Evolutionary conservation across 2,113 vertebrate genomes (phyloP), one percentile per base, ranked within the genome.

Genomic region (Acinonyx jubatus): DNA sequence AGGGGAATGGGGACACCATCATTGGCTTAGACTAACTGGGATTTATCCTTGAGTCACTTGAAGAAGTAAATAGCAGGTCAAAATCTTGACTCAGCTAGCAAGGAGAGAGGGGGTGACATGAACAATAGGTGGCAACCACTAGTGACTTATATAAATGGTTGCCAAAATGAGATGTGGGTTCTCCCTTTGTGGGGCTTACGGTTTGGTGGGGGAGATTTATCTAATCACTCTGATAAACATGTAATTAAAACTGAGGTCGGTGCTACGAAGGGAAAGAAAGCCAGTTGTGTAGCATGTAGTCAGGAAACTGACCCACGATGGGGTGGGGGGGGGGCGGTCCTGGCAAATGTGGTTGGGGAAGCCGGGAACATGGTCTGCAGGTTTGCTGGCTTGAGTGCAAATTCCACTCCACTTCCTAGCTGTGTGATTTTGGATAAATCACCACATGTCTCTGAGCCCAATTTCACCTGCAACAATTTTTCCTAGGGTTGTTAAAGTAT

Each of bases 371-470:
- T 38, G 13, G 63, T 48, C 76, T 73, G 19, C 12, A 15, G 18
- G 12, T 7, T 23, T 41, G 16, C 84, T 55, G 89, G 12, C 31
- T 48, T 79, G 50, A 31, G 45, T 66, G 89, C 79, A 89, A 52
- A 33, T 80, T 76, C 66, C 16, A 31, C 21, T 48, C 36, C 23
- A 21, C 55, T 76, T 85, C 10, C 81, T 36, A 18, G 45, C 68
- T 66, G 52, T 83, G 84, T 87, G 94, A 79, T 76, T 55, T 69
- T 25, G 23, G 76, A 23, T 18, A 74, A 61, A 16, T 57, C 3
- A 2, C 79, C 85, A 33, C 16, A 11, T 78, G 69, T 85, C 38
- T 94, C 93, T 89, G 81, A 94, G 93, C 41, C 38, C 52, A 63
- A 8, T 14, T 71, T 81, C 38, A 33, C 69, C 79, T 31, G 9